These are phyloP conservation scores for Propithecus perrieri DNA, from an alignment of 2,797 vertebrate genomes.

Conservation along the genomic window DNA sequence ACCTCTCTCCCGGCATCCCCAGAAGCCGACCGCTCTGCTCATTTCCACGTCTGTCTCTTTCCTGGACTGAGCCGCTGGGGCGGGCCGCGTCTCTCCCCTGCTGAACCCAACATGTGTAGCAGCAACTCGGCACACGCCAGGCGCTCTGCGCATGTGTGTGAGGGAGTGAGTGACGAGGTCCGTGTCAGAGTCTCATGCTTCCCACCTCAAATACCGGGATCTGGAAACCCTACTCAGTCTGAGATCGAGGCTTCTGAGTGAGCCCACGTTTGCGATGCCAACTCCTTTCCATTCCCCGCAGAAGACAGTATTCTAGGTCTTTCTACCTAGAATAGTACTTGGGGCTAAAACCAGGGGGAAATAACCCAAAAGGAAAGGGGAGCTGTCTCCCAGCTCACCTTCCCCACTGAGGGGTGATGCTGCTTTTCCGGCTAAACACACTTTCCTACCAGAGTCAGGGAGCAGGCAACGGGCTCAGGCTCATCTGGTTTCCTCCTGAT, in stretches of 20 bases:
- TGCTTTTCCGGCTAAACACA: slow-evolving; percentile 66
- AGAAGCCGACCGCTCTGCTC: fast-evolving
- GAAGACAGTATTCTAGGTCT: slow-evolving; percentile 72
- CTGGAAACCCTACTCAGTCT: slow-evolving; percentile 62
- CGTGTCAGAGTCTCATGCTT: neutral
- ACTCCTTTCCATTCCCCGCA: slow-evolving; percentile 75
- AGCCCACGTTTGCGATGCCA: slow-evolving; percentile 56
- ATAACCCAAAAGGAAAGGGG: slow-evolving; percentile 76
- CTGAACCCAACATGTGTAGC: neutral
- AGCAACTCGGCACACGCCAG: fast-evolving
- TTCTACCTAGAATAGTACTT: slow-evolving; percentile 70
- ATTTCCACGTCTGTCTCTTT: neutral
- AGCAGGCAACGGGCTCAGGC: slow-evolving; percentile 77
- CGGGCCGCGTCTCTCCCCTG: fast-evolving
- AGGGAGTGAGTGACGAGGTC: no score
- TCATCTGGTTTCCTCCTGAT: slow-evolving; percentile 87
- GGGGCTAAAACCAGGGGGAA: slow-evolving; percentile 69
- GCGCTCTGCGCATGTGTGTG: fast-evolving
- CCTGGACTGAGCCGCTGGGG: no score
- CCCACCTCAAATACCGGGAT: slow-evolving; percentile 63
- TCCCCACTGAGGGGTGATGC: slow-evolving; percentile 58
- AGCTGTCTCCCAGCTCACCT: slow-evolving; percentile 62
- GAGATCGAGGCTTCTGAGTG: slow-evolving; percentile 66
- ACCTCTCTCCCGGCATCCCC: neutral
- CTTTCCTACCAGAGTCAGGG: slow-evolving; percentile 81